A percentile compares a stretch with the other conserved stretches of the same genome.
These are phyloP conservation scores for Desmophyllum pertusum DNA, from an alignment of 92 coral and sea anemone genomes.

Conservation along the genomic window DNA sequence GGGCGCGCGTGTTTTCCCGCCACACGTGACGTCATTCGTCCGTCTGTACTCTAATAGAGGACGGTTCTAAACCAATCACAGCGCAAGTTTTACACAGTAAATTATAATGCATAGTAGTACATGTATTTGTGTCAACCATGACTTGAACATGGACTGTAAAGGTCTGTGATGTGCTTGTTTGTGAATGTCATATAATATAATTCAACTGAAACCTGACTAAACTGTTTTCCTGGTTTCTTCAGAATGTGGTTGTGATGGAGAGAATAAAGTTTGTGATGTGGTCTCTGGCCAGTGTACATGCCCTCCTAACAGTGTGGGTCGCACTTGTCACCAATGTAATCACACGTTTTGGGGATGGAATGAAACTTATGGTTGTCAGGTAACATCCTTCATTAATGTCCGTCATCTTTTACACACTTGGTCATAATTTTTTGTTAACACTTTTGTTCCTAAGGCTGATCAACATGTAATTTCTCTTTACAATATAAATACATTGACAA, in stretches of 20 bases:
- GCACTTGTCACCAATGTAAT: slow-evolving; percentile 77
- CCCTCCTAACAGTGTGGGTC: slow-evolving; percentile 72
- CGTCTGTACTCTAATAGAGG: too few relatives aligned
- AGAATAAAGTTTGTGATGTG: slow-evolving; percentile 73
- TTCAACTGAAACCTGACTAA: neutral
- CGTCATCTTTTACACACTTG: neutral
- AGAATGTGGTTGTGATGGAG: slow-evolving; percentile 79
- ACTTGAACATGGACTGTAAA: too few relatives aligned
- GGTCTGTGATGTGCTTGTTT: neutral
- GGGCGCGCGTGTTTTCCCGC: too few relatives aligned
- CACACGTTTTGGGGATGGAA: slow-evolving; percentile 84
- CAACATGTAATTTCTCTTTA: too few relatives aligned
- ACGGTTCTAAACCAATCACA: too few relatives aligned
- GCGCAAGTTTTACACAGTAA: too few relatives aligned
- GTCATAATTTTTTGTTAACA: neutral
- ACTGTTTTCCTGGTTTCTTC: neutral
- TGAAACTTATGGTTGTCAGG: slow-evolving; percentile 75
- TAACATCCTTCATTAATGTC: neutral
- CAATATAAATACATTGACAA: too few relatives aligned
- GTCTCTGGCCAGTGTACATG: slow-evolving; percentile 79
- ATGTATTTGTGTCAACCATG: too few relatives aligned
- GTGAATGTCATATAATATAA: too few relatives aligned
- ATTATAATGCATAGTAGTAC: neutral
- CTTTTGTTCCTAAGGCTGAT: too few relatives aligned
- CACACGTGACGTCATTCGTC: too few relatives aligned